Evolutionary conservation across 2,797 vertebrate species (phyloP), one percentile per base, ranked within the genome.

Genomic region (Thaleichthys pacificus): DNA sequence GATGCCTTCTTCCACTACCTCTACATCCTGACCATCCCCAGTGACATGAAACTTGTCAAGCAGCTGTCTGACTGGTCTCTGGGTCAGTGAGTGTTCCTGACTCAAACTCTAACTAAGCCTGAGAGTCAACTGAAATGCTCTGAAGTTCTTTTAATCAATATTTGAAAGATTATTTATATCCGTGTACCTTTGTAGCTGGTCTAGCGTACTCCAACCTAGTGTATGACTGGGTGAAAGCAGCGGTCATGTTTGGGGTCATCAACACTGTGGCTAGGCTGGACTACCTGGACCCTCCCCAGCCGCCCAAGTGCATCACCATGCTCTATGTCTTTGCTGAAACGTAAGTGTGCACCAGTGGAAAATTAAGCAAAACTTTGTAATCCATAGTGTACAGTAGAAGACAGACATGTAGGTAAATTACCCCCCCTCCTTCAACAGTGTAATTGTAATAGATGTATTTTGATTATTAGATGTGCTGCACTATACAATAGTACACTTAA

Each of bases 321-420:
- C 96, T 99, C 79, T 99, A 99, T 0, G 93, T 99, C 89, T 99
- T 99, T 0, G 89, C 95, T 0, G 97, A 99, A 92, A 99, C 97
- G 97, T 99, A 92, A 89, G 97, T 94, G 57, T 15, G 3, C 71
- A 26, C 26, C 2, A 3, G 57, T 60, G 12, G 3, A 21, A 21
- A 15, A 1, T 60, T 19, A 17, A 4, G 28, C 28, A 30, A 30
- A 4, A 30, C 28, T 30, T 30, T 30, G 28, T 30, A 30, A 30
- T 28, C 12, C 54, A 38, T 19, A 69, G 56, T 19, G 21, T 14
- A 38, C 54, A 69, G 24, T 62, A 24, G 17, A 66, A 15, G 35
- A 47, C 14, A 14, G 17, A 14, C 49, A 49, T 14, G 49, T 51
- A 51, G 49, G 15, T 51, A 17, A 49, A 49, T 49, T 30, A 35